Percentiles rank a stretch among this genome's conserved stretches.
Conservation (phyloP, 2,888 invertebrate species). For the Hipparchia sbordonii region DNA sequence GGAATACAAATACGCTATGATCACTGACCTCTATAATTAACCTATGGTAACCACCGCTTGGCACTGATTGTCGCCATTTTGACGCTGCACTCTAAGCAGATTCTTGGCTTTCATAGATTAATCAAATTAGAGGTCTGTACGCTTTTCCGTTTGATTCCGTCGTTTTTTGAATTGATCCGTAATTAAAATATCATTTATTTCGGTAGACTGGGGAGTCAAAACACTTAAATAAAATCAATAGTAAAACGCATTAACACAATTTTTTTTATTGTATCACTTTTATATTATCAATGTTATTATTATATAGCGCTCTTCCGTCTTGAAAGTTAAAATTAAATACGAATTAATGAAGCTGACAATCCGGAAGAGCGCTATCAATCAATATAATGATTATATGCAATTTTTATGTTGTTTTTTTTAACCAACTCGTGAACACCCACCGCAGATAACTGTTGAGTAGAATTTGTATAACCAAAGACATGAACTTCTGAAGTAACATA, state of each 20-base stretch:
- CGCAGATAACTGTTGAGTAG: neutral
- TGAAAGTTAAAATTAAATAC: neutral
- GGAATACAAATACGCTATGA: no score
- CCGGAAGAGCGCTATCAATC: slow-evolving; percentile 35
- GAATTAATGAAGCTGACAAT: slow-evolving; percentile 14
- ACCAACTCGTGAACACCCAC: slow-evolving; percentile 13
- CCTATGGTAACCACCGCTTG: no score
- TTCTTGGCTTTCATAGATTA: no score
- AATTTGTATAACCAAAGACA: neutral
- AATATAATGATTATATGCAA: slow-evolving; percentile 14
- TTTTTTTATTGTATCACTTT: neutral
- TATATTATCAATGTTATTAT: neutral
- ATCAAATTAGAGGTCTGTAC: no score
- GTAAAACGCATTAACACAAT: neutral
- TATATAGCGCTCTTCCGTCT: slow-evolving; percentile 35
- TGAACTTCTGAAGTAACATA: neutral
- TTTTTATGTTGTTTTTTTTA: slow-evolving; percentile 4
- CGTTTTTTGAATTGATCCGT: no score
- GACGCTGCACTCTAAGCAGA: no score
- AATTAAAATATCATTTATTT: no score
- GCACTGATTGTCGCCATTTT: no score
- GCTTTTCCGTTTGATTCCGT: no score
- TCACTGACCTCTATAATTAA: no score
- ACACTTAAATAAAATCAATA: neutral
- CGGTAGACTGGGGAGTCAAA: no score